Evolutionary conservation across 2,888 invertebrate species (phyloP), one percentile per base, ranked within the genome.

Genomic region (Drosophila affinis): DNA sequence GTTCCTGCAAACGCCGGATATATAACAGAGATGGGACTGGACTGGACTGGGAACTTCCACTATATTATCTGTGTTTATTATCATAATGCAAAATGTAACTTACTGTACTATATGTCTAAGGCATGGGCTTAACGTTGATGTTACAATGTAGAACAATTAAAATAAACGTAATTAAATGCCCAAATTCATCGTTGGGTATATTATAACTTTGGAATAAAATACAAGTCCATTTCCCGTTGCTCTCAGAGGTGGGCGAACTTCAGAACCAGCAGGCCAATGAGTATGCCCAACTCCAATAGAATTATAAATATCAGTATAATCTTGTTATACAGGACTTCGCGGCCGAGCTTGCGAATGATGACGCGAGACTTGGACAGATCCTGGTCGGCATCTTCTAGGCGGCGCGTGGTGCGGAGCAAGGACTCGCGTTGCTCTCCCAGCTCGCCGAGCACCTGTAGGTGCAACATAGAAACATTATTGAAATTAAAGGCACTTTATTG

Each of bases 391-490:
- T 95, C 94, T 45, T 94, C 93, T 9, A 97, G 92, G 69, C 96
- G 93, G 58, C 93, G 93, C 79, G 94, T 94, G 3, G 95, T 94
- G 64, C 96, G 92, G 5, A 95, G 88, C 4, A 97, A 91, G 0
- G 95, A 93, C 89, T 97, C 97, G 62, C 97, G 92, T 91, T 97
- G 97, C 69, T 94, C 94, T 2, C 95, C 95, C 45, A 97, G 92
- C 81, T 97, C 97, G 0, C 94, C 94, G 9, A 97, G 93, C 2
- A 97, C 96, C 92, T 93, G 65, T 10, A 68, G 24, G 0, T 1
- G 29, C 3, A 17, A 4, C 0, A 21, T 29, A 6, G 17, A 5
- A 29, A 29, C 18, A 29, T 34, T 47, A 2, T 18, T 10, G 3
- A n/a, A n/a, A 47, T 10, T 52, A 24, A 27, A 9, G 9, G 10